These are phyloP conservation scores for Exocentrus adspersus DNA, from an alignment of 2,888 invertebrate genomes.

Conservation along the genomic window DNA sequence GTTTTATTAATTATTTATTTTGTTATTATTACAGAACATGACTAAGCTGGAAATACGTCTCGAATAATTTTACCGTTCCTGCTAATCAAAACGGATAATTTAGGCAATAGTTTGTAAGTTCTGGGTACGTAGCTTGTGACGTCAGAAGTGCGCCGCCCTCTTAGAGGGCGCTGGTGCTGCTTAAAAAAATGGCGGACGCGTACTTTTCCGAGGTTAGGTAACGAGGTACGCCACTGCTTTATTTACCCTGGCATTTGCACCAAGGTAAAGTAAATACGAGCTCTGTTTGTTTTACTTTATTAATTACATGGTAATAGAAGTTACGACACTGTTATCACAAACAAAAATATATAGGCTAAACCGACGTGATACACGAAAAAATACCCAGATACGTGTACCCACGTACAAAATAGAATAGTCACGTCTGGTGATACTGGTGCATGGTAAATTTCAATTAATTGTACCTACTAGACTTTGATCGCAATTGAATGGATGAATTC, in stretches of 20 bases:
- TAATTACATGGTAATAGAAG: slow-evolving; percentile 26
- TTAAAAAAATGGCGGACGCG: no score
- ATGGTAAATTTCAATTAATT: not conserved
- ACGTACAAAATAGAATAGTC: not conserved
- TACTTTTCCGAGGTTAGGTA: no score
- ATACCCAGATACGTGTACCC: not conserved
- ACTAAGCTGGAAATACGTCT: not conserved
- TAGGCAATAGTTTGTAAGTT: no score
- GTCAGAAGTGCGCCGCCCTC: no score
- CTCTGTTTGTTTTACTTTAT: slow-evolving; percentile 25
- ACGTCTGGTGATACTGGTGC: not conserved
- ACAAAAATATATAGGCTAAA: slow-evolving; percentile 10
- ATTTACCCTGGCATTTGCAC: slow-evolving; percentile 16
- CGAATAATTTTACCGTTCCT: no score
- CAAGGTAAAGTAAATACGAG: slow-evolving; percentile 20
- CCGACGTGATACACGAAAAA: not conserved
- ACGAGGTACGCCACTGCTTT: slow-evolving; percentile 15
- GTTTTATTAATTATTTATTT: slow-evolving; percentile 5
- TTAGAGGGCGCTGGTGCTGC: no score
- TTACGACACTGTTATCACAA: slow-evolving; percentile 19
- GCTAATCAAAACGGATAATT: no score
- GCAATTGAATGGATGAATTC: not conserved
- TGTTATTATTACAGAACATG: no score
- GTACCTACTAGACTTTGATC: slow-evolving; percentile 12
- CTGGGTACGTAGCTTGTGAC: no score